Evolutionary conservation across 2,888 invertebrate species (phyloP), one percentile per base, ranked within the genome.

Genomic region (Biston stratarius): DNA sequence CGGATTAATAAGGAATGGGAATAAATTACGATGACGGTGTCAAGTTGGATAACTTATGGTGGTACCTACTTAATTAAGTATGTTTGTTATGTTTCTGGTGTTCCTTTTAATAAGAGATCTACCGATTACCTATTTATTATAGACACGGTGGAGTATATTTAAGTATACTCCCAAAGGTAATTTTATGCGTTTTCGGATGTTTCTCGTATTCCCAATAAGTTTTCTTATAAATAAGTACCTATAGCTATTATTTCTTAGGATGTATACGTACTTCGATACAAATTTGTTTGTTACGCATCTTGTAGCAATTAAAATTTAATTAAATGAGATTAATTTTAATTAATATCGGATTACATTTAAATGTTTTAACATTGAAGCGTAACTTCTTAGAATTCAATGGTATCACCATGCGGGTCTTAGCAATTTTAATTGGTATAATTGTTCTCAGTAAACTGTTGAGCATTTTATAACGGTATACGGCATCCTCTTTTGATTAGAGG

Each of bases 181-280:
- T 24, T 9, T 47, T 24, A 47, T 44, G 15, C 49, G 49, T 34
- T 51, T 33, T 51, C 34, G 12, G 49, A 51, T 8, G 33, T 51
- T 51, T 12, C 34, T 51, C 12, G 49, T 33, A 12, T 51, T 34
- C 49, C 49, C 12, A 51, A 34, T 34, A 51, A 34, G 34, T 51
- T 24, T 44, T 44, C n/a, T n/a, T 44, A 44, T 6, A 44, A 44
- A 12, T 44, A 44, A 12, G 44, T 44, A 44, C 12, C 12, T 44
- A n/a, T 44, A 5, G 5, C 11, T 44, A 12, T 44, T 44, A 12
- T 44, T 3, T 44, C 2, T 44, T 1, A 12, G 38, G 6, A 38
- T 12, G 12, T 6, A 12, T 44, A 12, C 11, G 44, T 44, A 5
- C 6, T 11, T 44, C 44, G 5, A 12, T 6, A 12, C 6, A 44